Evolutionary conservation across 2,113 vertebrate species (phyloP).

Genomic region (Coptodon bakossiorum): DNA sequence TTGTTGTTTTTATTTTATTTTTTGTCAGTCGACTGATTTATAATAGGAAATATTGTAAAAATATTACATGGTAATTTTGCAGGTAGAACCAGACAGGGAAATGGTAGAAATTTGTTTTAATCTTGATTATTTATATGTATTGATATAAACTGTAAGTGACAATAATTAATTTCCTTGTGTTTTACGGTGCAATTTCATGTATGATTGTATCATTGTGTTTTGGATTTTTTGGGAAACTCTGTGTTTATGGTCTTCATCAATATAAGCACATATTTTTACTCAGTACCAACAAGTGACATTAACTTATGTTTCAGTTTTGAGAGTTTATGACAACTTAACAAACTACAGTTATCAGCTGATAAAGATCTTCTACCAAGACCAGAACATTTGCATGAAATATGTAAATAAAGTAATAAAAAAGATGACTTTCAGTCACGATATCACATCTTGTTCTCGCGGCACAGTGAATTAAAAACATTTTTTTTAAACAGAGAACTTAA

Average conservation of each 20-base stretch:
- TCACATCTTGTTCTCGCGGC: background rate
- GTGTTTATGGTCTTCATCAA: background rate
- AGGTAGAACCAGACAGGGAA: background rate
- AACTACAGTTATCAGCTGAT: background rate
- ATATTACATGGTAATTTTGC: background rate
- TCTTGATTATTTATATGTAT: background rate
- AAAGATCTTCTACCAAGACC: background rate
- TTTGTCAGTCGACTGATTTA: background rate
- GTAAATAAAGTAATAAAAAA: background rate
- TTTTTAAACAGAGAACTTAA: background rate
- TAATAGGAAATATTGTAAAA: background rate
- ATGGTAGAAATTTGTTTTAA: background rate
- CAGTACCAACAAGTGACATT: background rate
- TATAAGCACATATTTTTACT: background rate
- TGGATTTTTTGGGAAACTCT: rapidly evolving
- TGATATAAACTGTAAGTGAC: background rate
- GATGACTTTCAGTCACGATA: background rate
- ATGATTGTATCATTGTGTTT: background rate
- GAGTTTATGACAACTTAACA: background rate
- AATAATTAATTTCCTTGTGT: background rate
- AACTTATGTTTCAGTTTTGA: background rate
- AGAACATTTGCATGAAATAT: background rate
- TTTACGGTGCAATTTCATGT: background rate
- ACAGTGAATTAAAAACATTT: background rate
- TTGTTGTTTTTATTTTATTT: background rate